A percentile compares a stretch with the other conserved stretches of the same genome.
Evolutionary conservation across 2,797 vertebrate genomes (phyloP).

Genomic region (Gobionotothen gibberifrons): DNA sequence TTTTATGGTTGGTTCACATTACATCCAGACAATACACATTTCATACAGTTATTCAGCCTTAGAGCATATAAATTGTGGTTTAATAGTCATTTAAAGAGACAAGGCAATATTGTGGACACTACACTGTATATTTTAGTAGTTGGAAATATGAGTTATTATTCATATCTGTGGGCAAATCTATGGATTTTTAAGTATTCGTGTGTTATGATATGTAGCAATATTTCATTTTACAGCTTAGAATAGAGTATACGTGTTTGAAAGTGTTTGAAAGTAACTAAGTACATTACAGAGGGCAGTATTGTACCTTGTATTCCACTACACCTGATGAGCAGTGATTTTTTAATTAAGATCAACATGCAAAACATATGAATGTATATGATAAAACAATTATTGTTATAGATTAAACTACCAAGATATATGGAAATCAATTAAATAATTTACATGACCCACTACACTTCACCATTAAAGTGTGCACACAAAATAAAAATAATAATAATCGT

Average conservation of each 20-base stretch:
- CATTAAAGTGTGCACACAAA: not conserved
- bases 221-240: not conserved
- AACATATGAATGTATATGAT: not conserved
- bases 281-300: not conserved
- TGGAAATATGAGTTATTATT: not conserved
- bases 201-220: not conserved
- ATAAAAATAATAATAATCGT: not conserved
- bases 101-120: not conserved
- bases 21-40: not conserved
- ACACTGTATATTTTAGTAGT: not conserved
- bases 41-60: not conserved
- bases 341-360: not conserved
- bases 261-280: not conserved
- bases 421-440: not conserved
- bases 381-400: not conserved
- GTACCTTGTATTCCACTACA: not conserved
- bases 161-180: not conserved
- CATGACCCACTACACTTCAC: not conserved
- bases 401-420: not conserved
- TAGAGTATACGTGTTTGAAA: not conserved
- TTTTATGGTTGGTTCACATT: not conserved
- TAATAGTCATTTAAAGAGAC: not conserved
- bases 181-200: not conserved
- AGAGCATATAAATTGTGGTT: conserved; percentile 9
- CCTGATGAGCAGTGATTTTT: not conserved